phyloP scores from a whole-genome alignment of 2,113 vertebrate species.

The Urocynchramus pylzowi region DNA sequence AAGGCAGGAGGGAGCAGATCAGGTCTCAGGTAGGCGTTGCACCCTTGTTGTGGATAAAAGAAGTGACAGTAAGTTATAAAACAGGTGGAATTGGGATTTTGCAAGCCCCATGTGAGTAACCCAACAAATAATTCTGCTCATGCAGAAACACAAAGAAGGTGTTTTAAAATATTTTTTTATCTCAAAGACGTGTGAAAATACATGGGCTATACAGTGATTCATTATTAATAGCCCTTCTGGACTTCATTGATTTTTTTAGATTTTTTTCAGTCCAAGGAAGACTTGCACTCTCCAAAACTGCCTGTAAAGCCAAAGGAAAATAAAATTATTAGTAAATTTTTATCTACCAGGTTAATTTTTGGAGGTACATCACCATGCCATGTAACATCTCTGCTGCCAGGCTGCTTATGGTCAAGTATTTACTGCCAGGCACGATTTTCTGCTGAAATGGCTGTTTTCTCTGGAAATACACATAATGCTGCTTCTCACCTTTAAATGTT shows the following conservation, averaged over 20 bases:
- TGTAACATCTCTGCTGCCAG: neutral
- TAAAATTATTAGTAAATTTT: neutral
- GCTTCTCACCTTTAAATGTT: neutral
- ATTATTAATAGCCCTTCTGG: neutral
- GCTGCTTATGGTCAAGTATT: neutral
- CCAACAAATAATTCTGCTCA: neutral
- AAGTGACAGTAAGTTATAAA: conserved; percentile 63
- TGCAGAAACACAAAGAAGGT: neutral
- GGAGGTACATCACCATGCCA: neutral
- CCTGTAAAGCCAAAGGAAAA: neutral
- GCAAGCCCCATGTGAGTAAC: neutral
- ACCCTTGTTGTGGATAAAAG: conserved; percentile 68
- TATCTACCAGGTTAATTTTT: neutral
- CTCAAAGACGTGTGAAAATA: fast-evolving
- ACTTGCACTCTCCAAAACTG: neutral
- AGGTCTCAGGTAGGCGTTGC: conserved; percentile 49
- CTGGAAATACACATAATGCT: neutral
- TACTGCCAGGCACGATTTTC: neutral
- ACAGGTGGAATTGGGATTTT: conserved; percentile 63
- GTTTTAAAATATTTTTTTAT: neutral
- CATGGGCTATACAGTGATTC: neutral
- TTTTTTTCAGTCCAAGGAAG: neutral
- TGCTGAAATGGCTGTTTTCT: neutral
- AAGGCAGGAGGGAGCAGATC: conserved; percentile 70
- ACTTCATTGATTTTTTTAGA: neutral